A percentile compares a stretch with the other conserved stretches of the same genome.
Evolutionary conservation across 1,140 invertebrate genomes (phyloP).

Genomic region (Radopholus similis): DNA sequence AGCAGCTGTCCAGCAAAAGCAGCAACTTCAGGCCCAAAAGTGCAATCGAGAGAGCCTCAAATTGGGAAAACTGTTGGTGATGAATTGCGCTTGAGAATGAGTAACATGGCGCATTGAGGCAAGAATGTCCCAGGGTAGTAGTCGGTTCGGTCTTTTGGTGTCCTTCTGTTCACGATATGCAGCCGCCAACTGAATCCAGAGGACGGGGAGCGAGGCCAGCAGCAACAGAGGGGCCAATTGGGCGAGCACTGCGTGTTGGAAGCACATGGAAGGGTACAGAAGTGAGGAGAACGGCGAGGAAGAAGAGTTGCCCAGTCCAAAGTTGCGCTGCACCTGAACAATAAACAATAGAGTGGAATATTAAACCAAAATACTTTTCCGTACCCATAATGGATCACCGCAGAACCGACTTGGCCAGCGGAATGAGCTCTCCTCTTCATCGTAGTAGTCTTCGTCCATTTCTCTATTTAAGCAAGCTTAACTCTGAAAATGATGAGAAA

Average conservation of each 20-base stretch:
- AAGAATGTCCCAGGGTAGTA: slow-evolving; percentile 30
- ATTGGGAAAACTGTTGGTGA: not conserved
- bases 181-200: slow-evolving; percentile 25
- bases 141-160: not conserved
- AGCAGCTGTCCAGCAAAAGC: slow-evolving; percentile 21
- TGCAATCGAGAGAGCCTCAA: slow-evolving; percentile 20
- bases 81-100: not conserved
- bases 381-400: slow-evolving; percentile 23
- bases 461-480: too few relatives aligned
- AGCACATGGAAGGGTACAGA: slow-evolving; percentile 7
- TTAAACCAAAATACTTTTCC: not conserved
- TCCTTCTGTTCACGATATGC: not conserved
- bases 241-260: slow-evolving; percentile 35
- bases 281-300: not conserved
- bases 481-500: too few relatives aligned
- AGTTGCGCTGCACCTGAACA: not conserved
- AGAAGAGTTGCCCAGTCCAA: not conserved
- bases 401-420: slow-evolving; percentile 8
- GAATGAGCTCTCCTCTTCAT: not conserved
- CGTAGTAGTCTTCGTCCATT: too few relatives aligned
- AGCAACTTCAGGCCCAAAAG: slow-evolving; percentile 26
- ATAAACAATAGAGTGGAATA: not conserved
- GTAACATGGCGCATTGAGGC: slow-evolving; percentile 24
- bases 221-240: slow-evolving; percentile 29
- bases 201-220: slow-evolving; percentile 28